Base-by-base conservation (phyloP, 2,113 vertebrate species). In the Neogobius melanostomus region DNA sequence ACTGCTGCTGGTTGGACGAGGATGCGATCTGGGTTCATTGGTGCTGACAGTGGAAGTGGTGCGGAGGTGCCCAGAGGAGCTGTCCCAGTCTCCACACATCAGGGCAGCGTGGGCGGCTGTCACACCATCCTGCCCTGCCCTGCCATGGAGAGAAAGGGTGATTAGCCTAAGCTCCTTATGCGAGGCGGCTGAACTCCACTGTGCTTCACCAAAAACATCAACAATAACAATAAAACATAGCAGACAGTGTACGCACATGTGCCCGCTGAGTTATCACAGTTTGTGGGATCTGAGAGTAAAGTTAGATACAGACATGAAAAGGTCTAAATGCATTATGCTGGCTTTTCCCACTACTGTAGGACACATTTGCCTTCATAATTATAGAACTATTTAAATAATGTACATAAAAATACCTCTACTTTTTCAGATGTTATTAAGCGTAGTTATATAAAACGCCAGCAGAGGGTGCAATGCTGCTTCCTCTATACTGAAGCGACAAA, bases 101-200 rank as follows among this genome's bases (percentile, higher is more conserved):
- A 65, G 77, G 52, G 66, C 7, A 50, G 60, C 57, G 71, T 82
- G 66, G 76, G 76, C 48, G 44, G 74, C 65, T 85, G 83, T 75
- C 71, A 76, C 65, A 77, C 43, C 71, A 50, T 9, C 74, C 57
- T 71, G 66, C 79, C 61, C 57, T 66, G 61, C 74, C 74, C 51
- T 54, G 71, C 47, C 28, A 48, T 56, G 15, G 66, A 9, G 52
- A 66, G 60, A 64, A 45, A 69, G 64, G 44, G 75, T 72, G 68
- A 63, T 69, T 64, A 80, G 56, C 64, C 46, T 66, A 66, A 74
- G 60, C 64, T 79, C 67, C 53, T 68, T 68, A 68, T 74, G 73
- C 65, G 44, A 64, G 63, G 51, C 48, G 45, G 6, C 48, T 62
- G 52, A 72, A 75, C 61, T 75, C 46, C 28, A 66, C 45, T 63